Evolutionary conservation across 1,140 invertebrate genomes (phyloP), one percentile per base, ranked within the genome.

Genomic region (Zophobas morio): DNA sequence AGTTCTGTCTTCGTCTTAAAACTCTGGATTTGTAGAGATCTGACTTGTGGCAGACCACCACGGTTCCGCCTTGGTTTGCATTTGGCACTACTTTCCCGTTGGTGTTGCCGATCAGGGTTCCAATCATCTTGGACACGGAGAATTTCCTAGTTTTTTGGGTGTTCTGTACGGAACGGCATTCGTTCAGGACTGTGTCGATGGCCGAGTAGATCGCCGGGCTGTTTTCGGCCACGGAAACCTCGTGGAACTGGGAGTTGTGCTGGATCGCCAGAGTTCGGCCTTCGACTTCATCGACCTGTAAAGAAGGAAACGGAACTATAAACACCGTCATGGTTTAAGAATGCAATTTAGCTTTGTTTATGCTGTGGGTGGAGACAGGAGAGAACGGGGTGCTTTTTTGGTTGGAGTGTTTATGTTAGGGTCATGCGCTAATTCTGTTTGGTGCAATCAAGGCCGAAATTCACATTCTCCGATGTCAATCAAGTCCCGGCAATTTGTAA

Each of bases 51-150:
- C 88, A 90, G 2, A 89, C 89, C 8, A 89, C 87, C 0, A 90
- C 89, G 2, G 89, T 90, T 32, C 88, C 88, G 2, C 89, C 88
- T 75, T 89, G 88, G 53, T 85, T 83, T 20, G 85, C 73, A 53
- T 84, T 81, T 36, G 82, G 81, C 42, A 80, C 51, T 8, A 80
- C 75, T 82, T 86, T 84, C 20, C 80, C 78, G 37, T 88, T 88
- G 34, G 85, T 85, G 36, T 86, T 88, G 2, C 92, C 91, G 84
- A 94, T 93, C 63, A 94, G 86, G 1, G 92, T 93, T n/a, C 93
- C 92, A 39, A 94, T 88, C 92, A 94, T 94, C 84, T 94, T 94
- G 4, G 92, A 92, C 4, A 95, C 93, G 47, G 92, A 93, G 84
- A 94, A 92, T 81, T 94, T 93, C 70, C 93, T 88, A 53, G 89